A percentile compares a stretch with the other conserved stretches of the same genome.
These are phyloP conservation scores for Eupelmus urozonus DNA, from an alignment of 2,888 invertebrate species.

Conservation along the genomic window DNA sequence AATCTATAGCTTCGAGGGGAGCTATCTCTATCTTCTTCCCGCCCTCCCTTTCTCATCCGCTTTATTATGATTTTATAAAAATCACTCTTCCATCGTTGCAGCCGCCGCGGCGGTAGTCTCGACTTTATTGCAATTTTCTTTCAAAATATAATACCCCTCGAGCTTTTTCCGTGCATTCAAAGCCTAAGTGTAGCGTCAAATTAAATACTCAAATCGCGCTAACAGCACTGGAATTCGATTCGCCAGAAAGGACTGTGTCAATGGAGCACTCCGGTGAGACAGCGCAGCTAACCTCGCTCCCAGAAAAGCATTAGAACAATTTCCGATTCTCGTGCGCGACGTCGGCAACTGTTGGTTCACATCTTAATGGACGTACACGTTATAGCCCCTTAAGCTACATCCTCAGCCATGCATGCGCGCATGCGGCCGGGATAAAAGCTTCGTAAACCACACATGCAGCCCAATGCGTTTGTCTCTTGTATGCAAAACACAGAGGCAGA, in stretches of 20 bases:
- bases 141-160: too few species aligned
- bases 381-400: too few species aligned
- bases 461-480: too few species aligned
- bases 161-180: too few species aligned
- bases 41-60: neutral
- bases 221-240: conserved; percentile 8
- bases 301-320: conserved; percentile 41
- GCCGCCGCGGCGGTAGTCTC: too few species aligned
- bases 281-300: neutral
- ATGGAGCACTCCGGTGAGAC: neutral
- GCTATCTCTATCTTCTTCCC: conserved; percentile 7
- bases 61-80: conserved; percentile 9
- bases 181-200: too few species aligned
- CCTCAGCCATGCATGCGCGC: too few species aligned
- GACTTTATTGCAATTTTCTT: too few species aligned
- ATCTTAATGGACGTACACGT: conserved; percentile 56
- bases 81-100: conserved; percentile 8
- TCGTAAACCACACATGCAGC: conserved; percentile 62
- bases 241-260: neutral
- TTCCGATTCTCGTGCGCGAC: conserved; percentile 57
- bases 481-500: too few species aligned
- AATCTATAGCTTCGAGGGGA: neutral
- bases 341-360: too few species aligned
- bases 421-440: conserved; percentile 61
- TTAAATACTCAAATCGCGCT: conserved; percentile 3